Conservation (phyloP, 2,113 vertebrate species). For the Narcine bancroftii region DNA sequence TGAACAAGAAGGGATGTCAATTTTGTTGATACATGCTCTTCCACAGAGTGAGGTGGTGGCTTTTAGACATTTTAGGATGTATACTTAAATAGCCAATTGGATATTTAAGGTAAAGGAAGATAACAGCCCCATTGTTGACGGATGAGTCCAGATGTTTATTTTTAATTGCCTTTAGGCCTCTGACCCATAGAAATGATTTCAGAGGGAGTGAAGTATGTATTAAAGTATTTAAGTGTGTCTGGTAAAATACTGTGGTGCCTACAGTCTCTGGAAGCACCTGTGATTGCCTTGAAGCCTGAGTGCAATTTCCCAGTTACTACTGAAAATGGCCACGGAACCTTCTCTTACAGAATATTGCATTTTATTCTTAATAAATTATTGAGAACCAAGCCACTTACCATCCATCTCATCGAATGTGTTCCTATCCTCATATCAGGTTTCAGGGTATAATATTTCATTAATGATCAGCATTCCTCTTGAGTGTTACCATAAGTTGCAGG, state of each 20-base stretch:
- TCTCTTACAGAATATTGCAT: background rate
- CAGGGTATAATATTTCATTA: conserved; percentile 33
- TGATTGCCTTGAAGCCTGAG: background rate
- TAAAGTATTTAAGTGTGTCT: background rate
- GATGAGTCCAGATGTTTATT: background rate
- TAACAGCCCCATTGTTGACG: background rate
- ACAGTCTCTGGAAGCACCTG: background rate
- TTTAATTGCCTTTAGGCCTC: background rate
- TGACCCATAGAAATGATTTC: background rate
- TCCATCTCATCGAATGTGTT: conserved; percentile 20
- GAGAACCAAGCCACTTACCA: background rate
- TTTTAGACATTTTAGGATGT: background rate
- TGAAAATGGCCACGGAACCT: background rate
- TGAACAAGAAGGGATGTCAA: background rate
- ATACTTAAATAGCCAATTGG: background rate
- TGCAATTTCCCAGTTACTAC: background rate
- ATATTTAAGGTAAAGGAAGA: background rate
- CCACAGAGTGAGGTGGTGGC: background rate
- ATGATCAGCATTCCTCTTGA: background rate
- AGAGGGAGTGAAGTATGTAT: too few relatives aligned
- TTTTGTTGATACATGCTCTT: background rate
- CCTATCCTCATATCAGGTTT: background rate
- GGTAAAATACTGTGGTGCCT: background rate
- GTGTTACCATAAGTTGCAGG: conserved; percentile 1
- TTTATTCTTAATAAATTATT: conserved; percentile 32